Conservation (phyloP, 2,888 invertebrate species). For the Chrysina gloriosa region DNA sequence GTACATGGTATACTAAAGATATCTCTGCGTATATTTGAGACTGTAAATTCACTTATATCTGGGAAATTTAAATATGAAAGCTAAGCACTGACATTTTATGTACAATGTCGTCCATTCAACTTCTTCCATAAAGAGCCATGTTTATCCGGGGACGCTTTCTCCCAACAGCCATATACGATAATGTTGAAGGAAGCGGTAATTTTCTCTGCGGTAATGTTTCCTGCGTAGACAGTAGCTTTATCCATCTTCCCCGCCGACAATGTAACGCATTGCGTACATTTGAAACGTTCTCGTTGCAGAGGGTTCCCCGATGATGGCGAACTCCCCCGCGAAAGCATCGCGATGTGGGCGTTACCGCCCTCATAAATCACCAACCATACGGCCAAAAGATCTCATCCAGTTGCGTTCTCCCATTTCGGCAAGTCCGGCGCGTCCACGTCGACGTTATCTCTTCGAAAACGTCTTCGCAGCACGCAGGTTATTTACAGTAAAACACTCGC, state of each 20-base stretch:
- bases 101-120: background rate
- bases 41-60: background rate
- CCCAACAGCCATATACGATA: background rate
- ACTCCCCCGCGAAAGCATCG: slow-evolving; percentile 56
- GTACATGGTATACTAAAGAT: too few relatives aligned
- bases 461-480: background rate
- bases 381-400: slow-evolving; percentile 50
- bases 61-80: background rate
- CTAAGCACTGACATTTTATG: background rate
- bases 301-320: slow-evolving; percentile 49
- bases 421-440: slow-evolving; percentile 36
- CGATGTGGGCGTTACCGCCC: slow-evolving; percentile 60
- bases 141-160: background rate
- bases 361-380: slow-evolving; percentile 64
- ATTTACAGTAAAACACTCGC: background rate
- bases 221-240: slow-evolving; percentile 35
- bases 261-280: slow-evolving; percentile 48
- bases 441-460: slow-evolving; percentile 17
- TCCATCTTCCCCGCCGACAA: slow-evolving; percentile 11
- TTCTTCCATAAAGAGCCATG: background rate
- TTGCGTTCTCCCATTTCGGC: slow-evolving; percentile 48
- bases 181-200: slow-evolving; percentile 17
- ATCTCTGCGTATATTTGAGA: background rate
- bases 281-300: slow-evolving; percentile 39
- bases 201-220: slow-evolving; percentile 33